These are phyloP conservation scores for Glaucomys volans DNA, from an alignment of 2,113 vertebrate species.

Conservation along the genomic window DNA sequence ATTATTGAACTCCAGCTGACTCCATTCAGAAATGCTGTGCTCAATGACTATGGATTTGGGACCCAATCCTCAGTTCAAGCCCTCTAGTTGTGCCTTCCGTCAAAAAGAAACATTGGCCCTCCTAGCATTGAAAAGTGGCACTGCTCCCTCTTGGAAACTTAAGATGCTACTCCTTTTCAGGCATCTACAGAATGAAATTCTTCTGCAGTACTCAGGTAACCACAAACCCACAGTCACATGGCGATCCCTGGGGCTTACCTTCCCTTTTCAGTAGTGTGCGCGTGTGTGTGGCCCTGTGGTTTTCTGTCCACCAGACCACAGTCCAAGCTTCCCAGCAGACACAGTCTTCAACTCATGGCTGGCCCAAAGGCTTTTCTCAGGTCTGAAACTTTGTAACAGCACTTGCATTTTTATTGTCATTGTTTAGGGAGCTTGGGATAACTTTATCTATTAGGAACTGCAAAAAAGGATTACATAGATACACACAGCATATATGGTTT, in stretches of 20 bases:
- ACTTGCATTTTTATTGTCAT: constrained; percentile 15
- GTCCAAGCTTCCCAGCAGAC: neutral
- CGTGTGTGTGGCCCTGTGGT: constrained; percentile 45
- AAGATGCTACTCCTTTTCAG: constrained; percentile 22
- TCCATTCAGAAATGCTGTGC: neutral
- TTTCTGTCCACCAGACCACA: constrained; percentile 43
- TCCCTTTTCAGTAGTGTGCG: neutral
- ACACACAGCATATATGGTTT: neutral
- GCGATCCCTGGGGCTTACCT: neutral
- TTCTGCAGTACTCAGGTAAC: neutral
- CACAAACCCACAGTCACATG: constrained; percentile 57
- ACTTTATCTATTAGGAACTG: neutral
- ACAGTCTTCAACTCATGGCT: neutral
- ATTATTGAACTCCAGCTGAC: constrained; percentile 55
- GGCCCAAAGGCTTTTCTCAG: constrained; percentile 8
- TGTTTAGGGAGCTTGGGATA: neutral
- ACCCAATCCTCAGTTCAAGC: neutral
- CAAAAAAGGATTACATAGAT: neutral
- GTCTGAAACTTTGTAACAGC: constrained; percentile 7
- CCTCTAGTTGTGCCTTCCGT: neutral
- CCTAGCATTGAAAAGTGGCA: neutral
- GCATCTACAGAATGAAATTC: neutral
- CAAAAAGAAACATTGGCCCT: neutral
- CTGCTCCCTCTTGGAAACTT: neutral
- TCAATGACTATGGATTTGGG: neutral